Base-by-base conservation (phyloP, 2,113 vertebrate genomes). In the Daphoenositta chrysoptera region DNA sequence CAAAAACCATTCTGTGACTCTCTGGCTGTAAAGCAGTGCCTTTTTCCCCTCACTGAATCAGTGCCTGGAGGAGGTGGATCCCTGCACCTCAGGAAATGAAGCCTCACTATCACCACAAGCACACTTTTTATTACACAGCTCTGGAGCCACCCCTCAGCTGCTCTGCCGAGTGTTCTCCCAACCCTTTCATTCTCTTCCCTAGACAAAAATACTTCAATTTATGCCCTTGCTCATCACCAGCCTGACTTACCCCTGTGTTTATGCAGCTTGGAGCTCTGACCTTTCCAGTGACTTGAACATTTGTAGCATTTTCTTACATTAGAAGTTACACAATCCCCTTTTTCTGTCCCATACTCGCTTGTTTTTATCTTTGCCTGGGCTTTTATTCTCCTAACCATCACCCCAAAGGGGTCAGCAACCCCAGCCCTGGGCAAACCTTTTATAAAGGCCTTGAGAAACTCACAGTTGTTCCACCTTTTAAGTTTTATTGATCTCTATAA, bases 401-500 rank as follows among this genome's bases (percentile, higher is more conserved):
- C 35, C 50, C 27, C 54, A 83, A 77, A 86, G 23, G 63, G 93
- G 75, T 93, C 91, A 91, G 68, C 39, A 90, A 80, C 50, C 50
- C 75, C 58, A 83, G 50, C 50, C 39, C 57, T 24, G 42, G 23
- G 54, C 66, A 94, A 93, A 70, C 11, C 80, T 93, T 83, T 86
- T 75, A 66, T 83, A 90, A 91, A 89, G 53, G 51, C 61, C 80
- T 85, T 63, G 66, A 89, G 83, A 96, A 95, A 71, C 31, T 91
- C 75, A 50, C 57, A 77, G 63, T 66, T 71, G 40, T 95, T 95
- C 71, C 72, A 83, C 73, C 87, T 87, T 88, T 96, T 53, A 86
- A 78, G 71, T 93, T 91, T 93, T 84, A 95, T 83, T 72, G 91
- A 96, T 88, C 79, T 80, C 58, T 88, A 28, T 64, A 56, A 83